Percentiles rank a stretch among this genome's conserved stretches.
phyloP scores from a whole-genome alignment of 1,140 invertebrate species.

The Oryctes rhinoceros region DNA sequence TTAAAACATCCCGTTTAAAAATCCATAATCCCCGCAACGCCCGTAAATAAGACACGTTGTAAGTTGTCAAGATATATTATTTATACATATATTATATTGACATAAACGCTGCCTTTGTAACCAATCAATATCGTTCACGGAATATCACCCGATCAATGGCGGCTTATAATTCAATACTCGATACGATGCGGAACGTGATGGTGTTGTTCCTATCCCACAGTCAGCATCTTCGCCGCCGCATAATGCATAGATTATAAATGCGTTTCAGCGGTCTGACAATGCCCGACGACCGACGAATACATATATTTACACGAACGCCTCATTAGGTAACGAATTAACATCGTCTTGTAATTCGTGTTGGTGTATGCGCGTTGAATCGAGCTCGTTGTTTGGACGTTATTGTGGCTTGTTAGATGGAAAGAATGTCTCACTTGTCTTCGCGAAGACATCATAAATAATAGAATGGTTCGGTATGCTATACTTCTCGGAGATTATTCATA shows the following conservation, averaged over 20 bases:
- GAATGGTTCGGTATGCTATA: too few relatives aligned
- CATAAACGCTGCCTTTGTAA: constrained; percentile 36
- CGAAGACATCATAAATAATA: too few relatives aligned
- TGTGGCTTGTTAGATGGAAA: background rate
- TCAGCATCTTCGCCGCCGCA: background rate
- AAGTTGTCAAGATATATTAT: constrained; percentile 39
- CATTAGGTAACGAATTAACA: constrained; percentile 25
- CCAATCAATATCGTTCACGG: constrained; percentile 37
- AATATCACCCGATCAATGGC: constrained; percentile 28
- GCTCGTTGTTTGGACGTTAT: background rate
- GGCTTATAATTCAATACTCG: constrained; percentile 21
- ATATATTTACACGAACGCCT: constrained; percentile 16
- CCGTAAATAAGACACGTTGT: constrained; percentile 30
- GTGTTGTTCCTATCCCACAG: background rate
- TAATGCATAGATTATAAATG: background rate
- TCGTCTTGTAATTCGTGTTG: background rate
- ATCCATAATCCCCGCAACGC: background rate
- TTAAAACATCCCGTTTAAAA: constrained; percentile 1
- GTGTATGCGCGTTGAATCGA: background rate
- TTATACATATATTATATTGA: constrained; percentile 34
- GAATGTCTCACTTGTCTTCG: too few relatives aligned
- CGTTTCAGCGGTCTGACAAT: background rate
- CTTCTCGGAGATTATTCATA: too few relatives aligned
- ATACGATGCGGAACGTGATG: background rate
- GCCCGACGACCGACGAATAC: background rate